phyloP scores from a whole-genome alignment of 2,113 vertebrate genomes.

The Neogale vison region DNA sequence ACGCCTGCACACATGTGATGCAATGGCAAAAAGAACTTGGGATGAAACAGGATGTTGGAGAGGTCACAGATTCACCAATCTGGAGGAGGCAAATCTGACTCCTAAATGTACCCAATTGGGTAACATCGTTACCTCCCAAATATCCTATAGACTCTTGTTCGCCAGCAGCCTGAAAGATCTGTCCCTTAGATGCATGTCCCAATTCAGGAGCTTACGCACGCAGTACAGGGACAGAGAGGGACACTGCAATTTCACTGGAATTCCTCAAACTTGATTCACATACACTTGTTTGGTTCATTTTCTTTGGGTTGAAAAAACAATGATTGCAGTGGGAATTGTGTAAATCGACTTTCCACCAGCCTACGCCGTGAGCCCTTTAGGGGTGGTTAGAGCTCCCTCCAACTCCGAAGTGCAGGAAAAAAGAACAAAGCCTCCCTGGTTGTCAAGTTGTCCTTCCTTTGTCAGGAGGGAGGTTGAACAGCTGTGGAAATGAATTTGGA shows the following conservation, averaged over 20 bases:
- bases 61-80: neutral
- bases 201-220: neutral
- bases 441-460: neutral
- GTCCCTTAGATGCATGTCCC: no score
- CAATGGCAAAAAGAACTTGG: neutral
- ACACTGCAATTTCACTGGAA: neutral
- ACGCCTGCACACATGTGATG: neutral
- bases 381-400: neutral
- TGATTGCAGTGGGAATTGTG: neutral
- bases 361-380: accelerated
- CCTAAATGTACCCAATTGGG: neutral
- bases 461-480: neutral
- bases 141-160: neutral
- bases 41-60: neutral
- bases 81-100: neutral
- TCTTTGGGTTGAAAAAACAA: neutral
- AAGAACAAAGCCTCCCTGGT: neutral
- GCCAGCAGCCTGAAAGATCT: neutral
- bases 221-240: neutral
- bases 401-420: neutral
- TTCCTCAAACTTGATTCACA: neutral
- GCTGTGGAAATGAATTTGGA: neutral
- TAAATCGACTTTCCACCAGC: neutral
- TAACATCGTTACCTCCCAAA: neutral
- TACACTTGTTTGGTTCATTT: neutral